Conservation (phyloP, 2,797 vertebrate genomes). For the Typhlichthys subterraneus region DNA sequence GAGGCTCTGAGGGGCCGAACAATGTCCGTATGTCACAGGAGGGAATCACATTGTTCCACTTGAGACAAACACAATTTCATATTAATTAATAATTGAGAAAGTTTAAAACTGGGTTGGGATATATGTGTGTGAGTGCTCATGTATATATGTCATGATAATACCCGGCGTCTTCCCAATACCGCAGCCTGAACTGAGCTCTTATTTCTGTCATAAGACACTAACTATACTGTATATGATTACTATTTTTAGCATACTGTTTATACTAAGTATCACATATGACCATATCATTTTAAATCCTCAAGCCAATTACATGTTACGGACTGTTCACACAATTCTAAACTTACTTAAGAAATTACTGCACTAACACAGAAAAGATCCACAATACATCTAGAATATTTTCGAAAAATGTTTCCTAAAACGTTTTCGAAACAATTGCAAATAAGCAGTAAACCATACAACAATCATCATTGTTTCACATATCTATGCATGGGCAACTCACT, state of each 20-base stretch:
- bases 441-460: not conserved
- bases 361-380: no score
- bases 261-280: not conserved
- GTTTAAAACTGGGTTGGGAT: constrained; percentile 75
- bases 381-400: no score
- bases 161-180: constrained; percentile 59
- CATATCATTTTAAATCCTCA: not conserved
- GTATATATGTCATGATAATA: constrained; percentile 72
- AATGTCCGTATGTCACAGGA: constrained; percentile 64
- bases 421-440: no score
- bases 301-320: not conserved
- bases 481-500: constrained; percentile 23
- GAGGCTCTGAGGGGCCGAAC: constrained; percentile 67
- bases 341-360: no score
- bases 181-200: constrained; percentile 21
- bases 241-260: no score
- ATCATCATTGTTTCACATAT: not conserved
- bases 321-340: no score
- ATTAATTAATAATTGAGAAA: constrained; percentile 85
- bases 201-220: constrained; percentile 40
- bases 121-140: constrained; percentile 57
- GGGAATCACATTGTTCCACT: constrained; percentile 79
- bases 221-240: constrained; percentile 6
- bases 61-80: constrained; percentile 84
- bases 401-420: no score